Conservation (phyloP, 2,797 vertebrate species). For the Linurgus olivaceus region DNA sequence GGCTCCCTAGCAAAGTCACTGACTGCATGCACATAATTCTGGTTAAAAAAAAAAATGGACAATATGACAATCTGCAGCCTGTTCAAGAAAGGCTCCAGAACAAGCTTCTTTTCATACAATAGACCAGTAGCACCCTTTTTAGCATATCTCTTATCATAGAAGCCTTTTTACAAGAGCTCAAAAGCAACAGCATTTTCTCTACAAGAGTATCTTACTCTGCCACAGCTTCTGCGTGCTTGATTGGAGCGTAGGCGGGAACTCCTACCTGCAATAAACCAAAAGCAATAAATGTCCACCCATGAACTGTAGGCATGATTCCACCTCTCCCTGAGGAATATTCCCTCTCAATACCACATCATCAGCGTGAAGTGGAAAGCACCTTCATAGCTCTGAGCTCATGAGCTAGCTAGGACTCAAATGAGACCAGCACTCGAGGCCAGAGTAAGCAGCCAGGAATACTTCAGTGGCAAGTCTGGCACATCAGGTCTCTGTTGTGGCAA, state of each 20-base stretch:
- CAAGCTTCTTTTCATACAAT: not conserved
- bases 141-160: not conserved
- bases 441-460: not conserved
- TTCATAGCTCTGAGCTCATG: not conserved
- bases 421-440: not conserved
- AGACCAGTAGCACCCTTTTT: not conserved
- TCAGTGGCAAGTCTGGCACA: not conserved
- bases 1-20: not conserved
- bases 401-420: not conserved
- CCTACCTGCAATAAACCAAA: conserved; percentile 6
- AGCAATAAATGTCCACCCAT: conserved; percentile 26
- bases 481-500: not conserved
- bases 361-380: not conserved
- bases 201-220: not conserved
- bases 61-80: not conserved
- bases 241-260: not conserved
- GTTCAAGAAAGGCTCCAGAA: not conserved
- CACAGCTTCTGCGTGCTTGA: not conserved
- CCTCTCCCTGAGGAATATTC: not conserved
- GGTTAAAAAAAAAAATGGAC: not conserved
- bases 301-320: conserved; percentile 16
- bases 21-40: not conserved
- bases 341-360: not conserved
- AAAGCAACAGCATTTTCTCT: not conserved
- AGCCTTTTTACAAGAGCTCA: not conserved